Evolutionary conservation across 2,888 invertebrate species (phyloP).

Genomic region (Erebia ligea): DNA sequence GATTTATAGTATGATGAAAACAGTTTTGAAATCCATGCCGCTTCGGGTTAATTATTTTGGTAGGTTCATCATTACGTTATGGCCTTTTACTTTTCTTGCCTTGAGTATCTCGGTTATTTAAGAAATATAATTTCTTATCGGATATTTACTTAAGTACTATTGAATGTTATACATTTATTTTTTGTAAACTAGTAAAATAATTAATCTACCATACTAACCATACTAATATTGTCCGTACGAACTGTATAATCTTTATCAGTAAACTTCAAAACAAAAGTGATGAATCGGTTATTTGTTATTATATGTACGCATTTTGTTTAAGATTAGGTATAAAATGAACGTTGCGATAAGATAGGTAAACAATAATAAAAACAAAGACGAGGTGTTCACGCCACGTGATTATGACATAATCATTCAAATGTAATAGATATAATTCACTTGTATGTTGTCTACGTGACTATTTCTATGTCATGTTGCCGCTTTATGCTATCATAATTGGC

Average conservation of each 20-base stretch:
- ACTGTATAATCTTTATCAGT: neutral
- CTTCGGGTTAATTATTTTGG: neutral
- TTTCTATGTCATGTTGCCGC: slow-evolving; percentile 46
- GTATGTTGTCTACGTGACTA: slow-evolving; percentile 44
- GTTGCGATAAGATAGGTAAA: neutral
- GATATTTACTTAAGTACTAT: neutral
- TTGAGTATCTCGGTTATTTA: too few relatives aligned
- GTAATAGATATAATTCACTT: slow-evolving; percentile 8
- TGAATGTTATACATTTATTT: neutral
- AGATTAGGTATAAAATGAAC: neutral
- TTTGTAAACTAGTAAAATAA: neutral
- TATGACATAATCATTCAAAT: neutral
- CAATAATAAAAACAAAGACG: slow-evolving; percentile 3
- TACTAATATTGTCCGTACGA: neutral
- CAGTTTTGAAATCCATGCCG: neutral
- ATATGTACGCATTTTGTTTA: neutral
- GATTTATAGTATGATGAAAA: neutral
- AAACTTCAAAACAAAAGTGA: slow-evolving; percentile 13
- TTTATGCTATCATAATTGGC: slow-evolving; percentile 58
- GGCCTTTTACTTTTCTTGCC: too few relatives aligned
- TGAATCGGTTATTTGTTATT: neutral
- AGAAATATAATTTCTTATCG: neutral
- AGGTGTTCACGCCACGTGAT: slow-evolving; percentile 11
- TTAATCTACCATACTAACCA: neutral
- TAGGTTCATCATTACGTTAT: neutral